These are phyloP conservation scores for Chorisops tibialis DNA, from an alignment of 2,888 invertebrate species.

Conservation along the genomic window DNA sequence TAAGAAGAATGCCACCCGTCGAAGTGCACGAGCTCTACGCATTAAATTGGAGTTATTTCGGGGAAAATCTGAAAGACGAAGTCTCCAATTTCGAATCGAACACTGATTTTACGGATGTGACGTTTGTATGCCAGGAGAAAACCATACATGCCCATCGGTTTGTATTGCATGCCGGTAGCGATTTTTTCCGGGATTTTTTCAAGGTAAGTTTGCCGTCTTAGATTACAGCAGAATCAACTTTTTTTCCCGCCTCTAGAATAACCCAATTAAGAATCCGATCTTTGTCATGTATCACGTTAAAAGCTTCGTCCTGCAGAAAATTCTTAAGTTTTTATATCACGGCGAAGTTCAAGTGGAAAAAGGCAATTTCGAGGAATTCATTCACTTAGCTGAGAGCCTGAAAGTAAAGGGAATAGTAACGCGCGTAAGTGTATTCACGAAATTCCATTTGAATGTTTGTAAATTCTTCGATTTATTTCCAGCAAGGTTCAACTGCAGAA, in stretches of 20 bases:
- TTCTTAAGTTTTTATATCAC: slow-evolving; percentile 34
- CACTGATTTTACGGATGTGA: not conserved
- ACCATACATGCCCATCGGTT: slow-evolving; percentile 4
- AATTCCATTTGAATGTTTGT: too few relatives aligned
- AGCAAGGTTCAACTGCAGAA: too few relatives aligned
- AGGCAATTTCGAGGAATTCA: slow-evolving; percentile 33
- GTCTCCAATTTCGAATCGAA: not conserved
- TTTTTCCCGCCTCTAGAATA: slow-evolving; percentile 8
- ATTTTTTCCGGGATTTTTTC: slow-evolving; percentile 13
- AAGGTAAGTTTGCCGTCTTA: not conserved
- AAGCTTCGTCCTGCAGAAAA: slow-evolving; percentile 32
- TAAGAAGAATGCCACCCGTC: not conserved
- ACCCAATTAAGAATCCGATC: slow-evolving; percentile 28
- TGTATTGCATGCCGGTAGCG: slow-evolving; percentile 14
- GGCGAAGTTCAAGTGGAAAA: slow-evolving; percentile 35
- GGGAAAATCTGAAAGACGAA: not conserved
- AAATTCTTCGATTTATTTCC: too few relatives aligned
- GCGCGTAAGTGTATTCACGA: slow-evolving; percentile 22
- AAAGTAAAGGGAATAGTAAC: slow-evolving; percentile 33
- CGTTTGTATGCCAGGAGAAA: slow-evolving; percentile 11
- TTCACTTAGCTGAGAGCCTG: slow-evolving; percentile 32
- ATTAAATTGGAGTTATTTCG: slow-evolving; percentile 10
- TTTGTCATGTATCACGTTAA: slow-evolving; percentile 34
- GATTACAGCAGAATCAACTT: not conserved
- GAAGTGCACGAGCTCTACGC: not conserved